phyloP scores from a whole-genome alignment of 2,888 invertebrate species.

The Clitarchus hookeri region DNA sequence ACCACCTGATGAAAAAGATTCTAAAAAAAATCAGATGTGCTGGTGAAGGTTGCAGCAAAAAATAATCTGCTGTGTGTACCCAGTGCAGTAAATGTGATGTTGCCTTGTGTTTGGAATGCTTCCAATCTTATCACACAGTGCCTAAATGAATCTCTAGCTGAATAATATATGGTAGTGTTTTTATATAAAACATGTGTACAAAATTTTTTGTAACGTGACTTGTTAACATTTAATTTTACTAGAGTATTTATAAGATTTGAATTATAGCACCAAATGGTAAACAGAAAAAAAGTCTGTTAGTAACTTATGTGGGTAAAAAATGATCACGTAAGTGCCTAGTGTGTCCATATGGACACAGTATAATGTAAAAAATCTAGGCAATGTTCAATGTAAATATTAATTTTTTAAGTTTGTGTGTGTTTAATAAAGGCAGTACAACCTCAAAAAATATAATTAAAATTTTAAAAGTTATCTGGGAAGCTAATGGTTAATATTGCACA shows the following conservation, averaged over 20 bases:
- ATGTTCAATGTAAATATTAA: not conserved
- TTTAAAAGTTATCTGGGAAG: not conserved
- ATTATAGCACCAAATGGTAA: not conserved
- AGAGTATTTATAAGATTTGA: not conserved
- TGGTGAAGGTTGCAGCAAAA: not conserved
- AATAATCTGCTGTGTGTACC: not conserved
- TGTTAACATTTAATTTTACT: not conserved
- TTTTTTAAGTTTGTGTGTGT: not conserved
- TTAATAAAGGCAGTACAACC: not conserved
- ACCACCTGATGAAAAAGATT: slow-evolving; percentile 7
- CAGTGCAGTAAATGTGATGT: not conserved
- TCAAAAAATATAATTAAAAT: not conserved
- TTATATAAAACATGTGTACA: not conserved
- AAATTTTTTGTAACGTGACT: not conserved
- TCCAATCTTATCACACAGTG: not conserved
- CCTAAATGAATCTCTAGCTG: not conserved
- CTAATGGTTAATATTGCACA: not conserved
- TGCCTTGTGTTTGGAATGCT: not conserved
- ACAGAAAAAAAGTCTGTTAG: not conserved
- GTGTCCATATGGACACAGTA: slow-evolving; percentile 15
- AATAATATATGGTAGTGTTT: not conserved
- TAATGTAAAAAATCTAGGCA: not conserved
- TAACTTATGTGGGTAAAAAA: not conserved
- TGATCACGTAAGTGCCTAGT: not conserved
- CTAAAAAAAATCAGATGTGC: not conserved